Evolutionary conservation across 2,888 invertebrate genomes (phyloP), one percentile per base, ranked within the genome.

Genomic region (Eurytoma adleriae): DNA sequence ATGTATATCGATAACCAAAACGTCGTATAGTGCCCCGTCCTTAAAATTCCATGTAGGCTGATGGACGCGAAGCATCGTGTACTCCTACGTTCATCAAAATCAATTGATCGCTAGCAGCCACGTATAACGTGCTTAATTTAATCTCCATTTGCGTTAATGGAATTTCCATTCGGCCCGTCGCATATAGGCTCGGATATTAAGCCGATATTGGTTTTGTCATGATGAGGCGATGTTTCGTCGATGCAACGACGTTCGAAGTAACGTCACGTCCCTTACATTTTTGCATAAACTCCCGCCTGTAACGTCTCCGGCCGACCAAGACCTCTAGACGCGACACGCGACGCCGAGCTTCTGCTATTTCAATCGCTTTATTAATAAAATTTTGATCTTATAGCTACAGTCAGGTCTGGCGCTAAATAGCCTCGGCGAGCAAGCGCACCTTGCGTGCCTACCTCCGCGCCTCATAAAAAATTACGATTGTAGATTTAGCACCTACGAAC

Each of bases 131-230:
- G 40, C 40, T 40, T 40, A 61, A 61, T 61, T 7, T 24, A 61
- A 61, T 61, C 61, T 24, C 12, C 61, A 14, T 27, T 27, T 4
- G 50, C 40, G 57, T 61, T 71, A 61, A 61, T 50, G 48, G 24
- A 61, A 57, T 59, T 24, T 7, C 20, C 24, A 59, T 69, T 69
- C 50, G 18, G 18, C 40, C 40, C 40, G 40, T 40, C 40, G 40
- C 10, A 10, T 40, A 14, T 40, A n/a, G 16, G 18, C 18, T 2
- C 14, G 18, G 40, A 10, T n/a, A 50, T 50, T 50, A 20, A 66
- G 48, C n/a, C 66, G 50, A 66, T 66, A 66, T 66, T 27, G 30
- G 54, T 68, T 68, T 68, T 54, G 20, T 68, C 68, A 52, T 56
- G 56, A 54, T 18, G 48, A 66, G 50, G 12, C 18, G 18, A 20